Evolutionary conservation across 2,888 invertebrate species (phyloP), one percentile per base, ranked within the genome.

Genomic region (Trileptium ribeirensis): DNA sequence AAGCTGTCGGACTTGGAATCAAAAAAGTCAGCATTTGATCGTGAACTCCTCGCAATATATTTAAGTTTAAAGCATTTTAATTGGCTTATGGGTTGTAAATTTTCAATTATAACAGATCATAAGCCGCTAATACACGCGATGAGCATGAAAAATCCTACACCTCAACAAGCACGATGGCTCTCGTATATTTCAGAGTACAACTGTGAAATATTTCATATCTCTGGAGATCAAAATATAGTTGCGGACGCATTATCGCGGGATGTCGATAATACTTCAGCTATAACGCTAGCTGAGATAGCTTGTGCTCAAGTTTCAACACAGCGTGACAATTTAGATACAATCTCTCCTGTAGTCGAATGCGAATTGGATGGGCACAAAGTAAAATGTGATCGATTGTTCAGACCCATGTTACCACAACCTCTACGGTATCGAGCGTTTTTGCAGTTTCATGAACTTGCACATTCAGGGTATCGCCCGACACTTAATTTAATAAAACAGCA

Each of bases 151-250:
- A 75, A 75, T 36, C 77, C 77, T 3, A 34, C 77, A 8, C 77
- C 77, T 24, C 77, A 75, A 38, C 77, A 75, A 75, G 2, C 77
- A 75, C 34, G 77, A 3, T 75, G 77, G 77, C 39, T 75, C 24
- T 75, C 77, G 8, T 75, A 37, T 39, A 75, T 75, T 37, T 75
- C 77, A 15, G 39, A 75, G 36, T 75, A 33, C 36, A 70, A 70
- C 33, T 75, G 77, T 39, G 8, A 38, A 3, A 75, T 75, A 8
- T 3, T 33, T 33, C 39, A 75, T n/a, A 38, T 75, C n/a, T 29
- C 77, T 34, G 77, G 39, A 24, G 77, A 2, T 3, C 33, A 75
- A 36, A 75, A 75, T 38, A 36, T 75, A 8, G 39, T 75, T 3
- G 77, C 77, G 3, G 77, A 75, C 36, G 8, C 77, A n/a, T 38